Evolutionary conservation across 1,140 invertebrate species (phyloP), one percentile per base, ranked within the genome.

Genomic region (Zophobas atratus): DNA sequence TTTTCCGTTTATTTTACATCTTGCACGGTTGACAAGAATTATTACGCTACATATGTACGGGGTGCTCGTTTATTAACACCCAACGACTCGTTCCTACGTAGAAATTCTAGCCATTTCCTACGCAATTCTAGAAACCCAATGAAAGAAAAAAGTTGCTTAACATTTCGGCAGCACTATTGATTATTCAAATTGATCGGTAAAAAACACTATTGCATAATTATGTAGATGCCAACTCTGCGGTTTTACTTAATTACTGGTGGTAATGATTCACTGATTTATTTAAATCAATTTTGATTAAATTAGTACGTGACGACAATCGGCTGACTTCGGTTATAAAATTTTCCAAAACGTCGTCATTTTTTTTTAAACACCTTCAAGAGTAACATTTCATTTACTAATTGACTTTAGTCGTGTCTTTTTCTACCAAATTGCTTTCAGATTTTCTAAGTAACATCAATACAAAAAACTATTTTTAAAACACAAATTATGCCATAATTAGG

Each of bases 161-260:
- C 8, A 60, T 60, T 60, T 60, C 34, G 56, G 34, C 35, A 60
- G 35, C 55, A 56, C 35, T 60, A 60, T 38, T 39, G 56, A 60
- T 60, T 60, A 60, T 60, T 60, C 56, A 60, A 60, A 60, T 60
- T 39, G 56, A 60, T 39, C 34, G 20, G 20, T 20, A 33, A 38
- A 60, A 60, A 60, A 60, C 56, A 35, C 33, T 33, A 60, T 60
- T 60, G 56, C 35, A 60, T 60, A 60, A 60, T 60, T 60, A 60
- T 60, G 56, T 60, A 60, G 56, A 60, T 60, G 56, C n/a, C 56
- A 60, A 46, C 43, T 46, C 8, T 46, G 43, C 8, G 43, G 56
- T 60, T 60, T 38, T 60, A 60, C 43, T 46, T 46, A 46, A 46
- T 46, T 46, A 46, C 8, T 46, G 43, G 20, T 20, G 20, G 43